phyloP scores from a whole-genome alignment of 2,888 invertebrate genomes.

The Tyria jacobaeae region DNA sequence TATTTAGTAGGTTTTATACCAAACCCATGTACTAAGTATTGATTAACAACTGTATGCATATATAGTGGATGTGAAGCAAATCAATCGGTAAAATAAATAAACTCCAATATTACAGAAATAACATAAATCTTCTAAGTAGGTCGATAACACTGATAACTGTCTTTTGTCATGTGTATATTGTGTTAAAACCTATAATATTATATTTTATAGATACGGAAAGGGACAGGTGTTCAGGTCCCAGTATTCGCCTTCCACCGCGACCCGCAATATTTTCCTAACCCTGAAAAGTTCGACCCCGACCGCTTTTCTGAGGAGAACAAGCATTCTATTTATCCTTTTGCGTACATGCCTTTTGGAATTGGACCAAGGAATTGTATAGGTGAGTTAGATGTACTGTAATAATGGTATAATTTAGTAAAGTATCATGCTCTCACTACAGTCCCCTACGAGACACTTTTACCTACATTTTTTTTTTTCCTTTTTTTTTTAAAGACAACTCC shows the following conservation, averaged over 20 bases:
- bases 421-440: too few relatives aligned
- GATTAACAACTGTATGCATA: too few relatives aligned
- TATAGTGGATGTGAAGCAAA: neutral
- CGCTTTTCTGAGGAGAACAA: constrained; percentile 85
- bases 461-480: too few relatives aligned
- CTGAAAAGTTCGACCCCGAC: constrained; percentile 84
- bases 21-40: too few relatives aligned
- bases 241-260: constrained; percentile 31
- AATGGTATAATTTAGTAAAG: neutral
- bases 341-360: constrained; percentile 81
- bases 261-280: constrained; percentile 73
- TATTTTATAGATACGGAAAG: constrained; percentile 36
- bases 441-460: neutral
- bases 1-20: too few relatives aligned
- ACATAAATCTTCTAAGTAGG: neutral
- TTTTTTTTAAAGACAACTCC: too few relatives aligned
- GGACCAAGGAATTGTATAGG: constrained; percentile 87
- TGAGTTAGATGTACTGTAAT: constrained; percentile 29
- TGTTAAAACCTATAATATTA: neutral
- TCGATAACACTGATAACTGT: neutral
- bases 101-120: too few relatives aligned
- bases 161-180: neutral
- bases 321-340: constrained; percentile 52
- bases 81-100: neutral
- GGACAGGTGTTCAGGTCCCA: constrained; percentile 27